phyloP scores from a whole-genome alignment of 1,140 invertebrate genomes.

The Achroia grisella region DNA sequence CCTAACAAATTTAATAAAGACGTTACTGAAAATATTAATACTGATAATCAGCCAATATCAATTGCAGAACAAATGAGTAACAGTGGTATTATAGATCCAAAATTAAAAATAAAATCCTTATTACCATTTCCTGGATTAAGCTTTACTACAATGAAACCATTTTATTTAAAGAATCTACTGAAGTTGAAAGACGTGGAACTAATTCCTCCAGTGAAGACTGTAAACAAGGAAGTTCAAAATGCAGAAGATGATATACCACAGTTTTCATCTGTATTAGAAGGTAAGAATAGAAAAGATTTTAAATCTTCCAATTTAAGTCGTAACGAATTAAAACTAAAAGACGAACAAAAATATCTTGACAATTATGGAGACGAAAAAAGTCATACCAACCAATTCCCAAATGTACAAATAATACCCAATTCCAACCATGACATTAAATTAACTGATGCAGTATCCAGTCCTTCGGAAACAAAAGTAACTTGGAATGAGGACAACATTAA shows the following conservation, averaged over 20 bases:
- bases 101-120: not conserved
- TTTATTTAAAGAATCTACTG: slow-evolving; percentile 14
- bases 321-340: not conserved
- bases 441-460: not conserved
- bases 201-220: slow-evolving; percentile 1
- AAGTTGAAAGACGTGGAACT: slow-evolving; percentile 26
- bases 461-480: not conserved
- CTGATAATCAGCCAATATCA: too few relatives aligned
- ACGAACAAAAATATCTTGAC: too few relatives aligned
- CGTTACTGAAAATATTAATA: too few relatives aligned
- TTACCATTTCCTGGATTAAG: not conserved
- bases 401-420: slow-evolving; percentile 2
- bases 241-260: not conserved
- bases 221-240: not conserved
- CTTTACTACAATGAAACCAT: not conserved
- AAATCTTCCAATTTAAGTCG: not conserved
- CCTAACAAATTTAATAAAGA: too few relatives aligned
- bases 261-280: not conserved
- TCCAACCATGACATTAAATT: not conserved
- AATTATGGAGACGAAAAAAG: too few relatives aligned
- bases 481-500: not conserved
- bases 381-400: not conserved
- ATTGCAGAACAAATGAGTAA: too few relatives aligned
- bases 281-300: not conserved
- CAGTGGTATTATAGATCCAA: not conserved